Base-by-base conservation (phyloP, 2,797 vertebrate species). In the Poeciliopsis turneri region DNA sequence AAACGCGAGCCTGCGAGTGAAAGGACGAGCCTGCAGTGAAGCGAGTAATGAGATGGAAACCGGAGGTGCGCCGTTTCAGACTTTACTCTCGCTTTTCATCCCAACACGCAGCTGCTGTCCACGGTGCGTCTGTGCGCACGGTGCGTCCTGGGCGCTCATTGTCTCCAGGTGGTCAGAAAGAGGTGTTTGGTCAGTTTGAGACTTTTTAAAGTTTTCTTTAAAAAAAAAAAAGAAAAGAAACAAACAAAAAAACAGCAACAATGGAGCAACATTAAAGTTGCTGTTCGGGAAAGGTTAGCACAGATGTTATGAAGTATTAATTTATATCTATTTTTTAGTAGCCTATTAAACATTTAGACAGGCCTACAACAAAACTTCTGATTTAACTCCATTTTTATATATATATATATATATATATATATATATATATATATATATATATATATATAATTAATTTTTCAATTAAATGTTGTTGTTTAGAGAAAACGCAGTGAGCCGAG, bases 1-100 rank as follows among this genome's bases (percentile, higher is more conserved):
- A 86, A 87, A 88, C 39, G 16, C 33, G 79, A 88, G 75, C 80
- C 71, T 61, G 61, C 72, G 75, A 85, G 87, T 87, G 88, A 83
- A 86, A 90, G 80, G 66, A 85, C 18, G 0, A 76, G 73, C 61
- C 78, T 77, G 73, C 78, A 72, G 71, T 78, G 77, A 86, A 71
- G 72, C 41, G 11, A 78, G 74, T 75, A 85, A 84, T 75, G 78
- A 87, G 84, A 84, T 64, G 16, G 79, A 68, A 83, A 83, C 77
- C 10, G 0, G 1, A 84, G 84, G 85, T 81, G 80, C 82, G 80
- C 64, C 13, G 79, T 90, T 88, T 87, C 87, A 86, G 2, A 11
- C 68, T 28, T 16, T 28, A 46, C 89, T 83, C 82, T 81, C 12
- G 36, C 41, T 64, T n/a, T 64, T 71, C 30, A 39, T 66, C 33